Conservation (phyloP, 2,797 vertebrate genomes). For the Gorsachius magnificus region DNA sequence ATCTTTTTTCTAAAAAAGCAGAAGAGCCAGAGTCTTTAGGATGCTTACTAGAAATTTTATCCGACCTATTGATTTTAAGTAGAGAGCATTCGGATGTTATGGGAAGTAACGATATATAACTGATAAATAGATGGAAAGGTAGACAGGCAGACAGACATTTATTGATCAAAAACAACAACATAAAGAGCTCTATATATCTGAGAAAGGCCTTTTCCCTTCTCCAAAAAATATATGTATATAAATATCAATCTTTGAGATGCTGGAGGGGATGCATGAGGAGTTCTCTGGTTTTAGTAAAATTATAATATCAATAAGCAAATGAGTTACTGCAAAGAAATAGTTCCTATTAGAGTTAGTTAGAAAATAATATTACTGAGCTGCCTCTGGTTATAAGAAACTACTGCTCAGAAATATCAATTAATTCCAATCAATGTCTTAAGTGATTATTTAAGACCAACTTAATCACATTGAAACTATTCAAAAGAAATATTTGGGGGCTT, state of each 20-base stretch:
- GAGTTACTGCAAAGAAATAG: background rate
- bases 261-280: background rate
- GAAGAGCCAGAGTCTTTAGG: background rate
- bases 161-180: background rate
- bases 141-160: background rate
- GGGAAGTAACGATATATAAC: background rate
- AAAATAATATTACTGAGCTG: background rate
- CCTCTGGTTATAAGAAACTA: background rate
- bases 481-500: background rate
- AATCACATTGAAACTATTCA: background rate
- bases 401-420: background rate
- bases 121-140: background rate
- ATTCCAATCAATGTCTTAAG: background rate
- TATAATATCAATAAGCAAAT: background rate
- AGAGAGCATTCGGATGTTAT: background rate
- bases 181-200: background rate
- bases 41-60: background rate
- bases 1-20: background rate
- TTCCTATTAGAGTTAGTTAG: background rate
- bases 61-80: background rate
- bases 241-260: background rate
- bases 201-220: background rate
- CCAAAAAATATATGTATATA: background rate
- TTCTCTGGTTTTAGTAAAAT: background rate
- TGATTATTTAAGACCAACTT: background rate